Percentiles rank a stretch among this genome's conserved stretches.
Evolutionary conservation across 1,140 invertebrate species (phyloP).

Genomic region (Cyclargus thomasi): DNA sequence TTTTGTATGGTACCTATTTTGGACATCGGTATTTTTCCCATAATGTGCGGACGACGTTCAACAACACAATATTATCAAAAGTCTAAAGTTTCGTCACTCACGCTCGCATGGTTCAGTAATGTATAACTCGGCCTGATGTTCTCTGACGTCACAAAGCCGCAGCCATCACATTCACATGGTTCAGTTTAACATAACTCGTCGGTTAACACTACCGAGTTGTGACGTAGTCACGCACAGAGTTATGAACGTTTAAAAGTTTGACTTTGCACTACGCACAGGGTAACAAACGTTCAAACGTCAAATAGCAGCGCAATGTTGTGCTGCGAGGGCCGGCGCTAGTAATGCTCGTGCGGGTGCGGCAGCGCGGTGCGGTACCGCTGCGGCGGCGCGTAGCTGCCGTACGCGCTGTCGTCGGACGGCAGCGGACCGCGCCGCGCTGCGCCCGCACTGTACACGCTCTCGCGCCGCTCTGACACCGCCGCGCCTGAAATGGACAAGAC

Average conservation of each 20-base stretch:
- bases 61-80: no score
- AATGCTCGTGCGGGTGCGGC: constrained; percentile 44
- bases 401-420: constrained; percentile 58
- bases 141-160: neutral
- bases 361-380: constrained; percentile 27
- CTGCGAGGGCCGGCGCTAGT: constrained; percentile 68
- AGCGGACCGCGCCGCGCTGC: constrained; percentile 42
- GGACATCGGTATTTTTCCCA: no score
- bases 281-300: constrained; percentile 44
- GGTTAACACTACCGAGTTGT: no score
- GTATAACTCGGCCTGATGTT: no score
- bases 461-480: constrained; percentile 48
- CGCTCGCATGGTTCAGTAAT: no score
- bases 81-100: no score
- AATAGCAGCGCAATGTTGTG: constrained; percentile 70
- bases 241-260: neutral
- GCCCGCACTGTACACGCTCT: constrained; percentile 52
- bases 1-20: no score
- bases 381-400: constrained; percentile 46
- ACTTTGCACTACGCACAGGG: neutral
- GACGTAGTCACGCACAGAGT: neutral
- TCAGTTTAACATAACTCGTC: neutral
- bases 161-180: neutral
- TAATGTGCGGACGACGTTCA: no score
- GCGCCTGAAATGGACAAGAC: constrained; percentile 34